Percentiles rank a stretch among this genome's conserved stretches.
These are phyloP conservation scores for Rhagonycha fulva DNA, from an alignment of 2,888 invertebrate genomes.

Conservation along the genomic window DNA sequence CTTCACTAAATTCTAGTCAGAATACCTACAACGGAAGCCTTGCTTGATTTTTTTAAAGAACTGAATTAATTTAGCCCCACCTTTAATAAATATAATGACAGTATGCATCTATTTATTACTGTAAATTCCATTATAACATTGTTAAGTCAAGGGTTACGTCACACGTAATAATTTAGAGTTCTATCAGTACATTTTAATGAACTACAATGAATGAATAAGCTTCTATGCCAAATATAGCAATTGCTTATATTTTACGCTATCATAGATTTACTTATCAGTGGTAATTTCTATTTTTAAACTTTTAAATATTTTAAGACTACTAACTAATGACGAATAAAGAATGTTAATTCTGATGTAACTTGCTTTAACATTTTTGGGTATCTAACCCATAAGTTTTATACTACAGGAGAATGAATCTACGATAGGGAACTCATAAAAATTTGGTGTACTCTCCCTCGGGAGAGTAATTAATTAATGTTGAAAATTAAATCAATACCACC, in stretches of 20 bases:
- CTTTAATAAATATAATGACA: not conserved
- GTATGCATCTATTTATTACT: not conserved
- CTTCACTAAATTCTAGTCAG: not conserved
- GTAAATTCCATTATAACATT: not conserved
- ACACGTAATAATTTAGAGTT: slow-evolving; percentile 2
- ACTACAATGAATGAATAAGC: not conserved
- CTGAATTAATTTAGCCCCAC: not conserved
- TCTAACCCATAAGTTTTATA: too few species aligned
- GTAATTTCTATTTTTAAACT: not conserved
- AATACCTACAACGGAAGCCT: not conserved
- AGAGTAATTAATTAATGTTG: too few species aligned
- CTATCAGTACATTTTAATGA: not conserved
- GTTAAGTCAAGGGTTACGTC: not conserved
- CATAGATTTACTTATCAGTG: not conserved
- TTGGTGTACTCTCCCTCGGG: too few species aligned
- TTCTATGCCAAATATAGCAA: not conserved
- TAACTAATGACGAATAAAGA: not conserved
- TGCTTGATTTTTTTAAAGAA: not conserved
- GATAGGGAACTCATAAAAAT: too few species aligned
- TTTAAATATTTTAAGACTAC: not conserved
- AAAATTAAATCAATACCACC: too few species aligned
- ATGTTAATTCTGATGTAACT: not conserved
- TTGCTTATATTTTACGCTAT: not conserved
- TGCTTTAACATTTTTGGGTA: not conserved
- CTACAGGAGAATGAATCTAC: too few species aligned